Evolutionary conservation across 2,797 vertebrate species (phyloP).

Genomic region (Enoplosus armatus): DNA sequence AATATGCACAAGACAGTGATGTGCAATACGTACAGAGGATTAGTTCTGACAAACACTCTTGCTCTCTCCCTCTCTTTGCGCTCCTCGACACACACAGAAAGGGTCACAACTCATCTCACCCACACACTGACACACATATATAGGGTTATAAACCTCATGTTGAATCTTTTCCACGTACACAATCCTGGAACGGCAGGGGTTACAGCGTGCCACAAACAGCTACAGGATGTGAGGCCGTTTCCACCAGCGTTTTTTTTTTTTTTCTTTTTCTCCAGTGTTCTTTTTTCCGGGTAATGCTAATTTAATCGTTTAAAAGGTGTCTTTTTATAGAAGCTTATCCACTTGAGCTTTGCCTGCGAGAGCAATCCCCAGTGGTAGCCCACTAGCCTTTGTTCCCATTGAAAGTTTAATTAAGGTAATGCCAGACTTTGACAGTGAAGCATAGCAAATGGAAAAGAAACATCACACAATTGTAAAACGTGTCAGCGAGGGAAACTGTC

Average conservation of each 20-base stretch:
- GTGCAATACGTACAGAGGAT: constrained; percentile 74
- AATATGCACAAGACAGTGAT: constrained; percentile 81
- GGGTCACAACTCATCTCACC: constrained; percentile 76
- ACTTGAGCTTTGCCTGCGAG: constrained; percentile 70
- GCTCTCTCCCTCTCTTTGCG: constrained; percentile 38
- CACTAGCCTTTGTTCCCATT: constrained; percentile 65
- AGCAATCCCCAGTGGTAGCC: constrained; percentile 61
- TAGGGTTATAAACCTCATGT: constrained; percentile 38
- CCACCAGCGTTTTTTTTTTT: constrained; percentile 13
- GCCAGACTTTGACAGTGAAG: constrained; percentile 55
- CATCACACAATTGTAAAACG: constrained; percentile 46
- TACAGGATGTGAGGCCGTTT: constrained; percentile 44
- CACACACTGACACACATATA: constrained; percentile 67
- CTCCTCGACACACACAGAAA: constrained; percentile 54
- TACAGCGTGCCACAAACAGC: constrained; percentile 21
- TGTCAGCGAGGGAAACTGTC: constrained; percentile 38
- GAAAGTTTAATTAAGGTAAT: constrained; percentile 74
- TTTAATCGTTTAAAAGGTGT: constrained; percentile 76
- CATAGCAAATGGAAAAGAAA: constrained; percentile 53
- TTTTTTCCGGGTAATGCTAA: constrained; percentile 68
- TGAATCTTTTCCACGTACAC: constrained; percentile 20
- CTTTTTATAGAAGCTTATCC: constrained; percentile 74
- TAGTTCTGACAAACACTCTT: constrained; percentile 74
- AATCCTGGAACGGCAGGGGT: constrained; percentile 35
- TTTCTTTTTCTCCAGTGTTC: constrained; percentile 4